Evolutionary conservation across 1,140 invertebrate genomes (phyloP).

Genomic region (Drosophila ficusphila): DNA sequence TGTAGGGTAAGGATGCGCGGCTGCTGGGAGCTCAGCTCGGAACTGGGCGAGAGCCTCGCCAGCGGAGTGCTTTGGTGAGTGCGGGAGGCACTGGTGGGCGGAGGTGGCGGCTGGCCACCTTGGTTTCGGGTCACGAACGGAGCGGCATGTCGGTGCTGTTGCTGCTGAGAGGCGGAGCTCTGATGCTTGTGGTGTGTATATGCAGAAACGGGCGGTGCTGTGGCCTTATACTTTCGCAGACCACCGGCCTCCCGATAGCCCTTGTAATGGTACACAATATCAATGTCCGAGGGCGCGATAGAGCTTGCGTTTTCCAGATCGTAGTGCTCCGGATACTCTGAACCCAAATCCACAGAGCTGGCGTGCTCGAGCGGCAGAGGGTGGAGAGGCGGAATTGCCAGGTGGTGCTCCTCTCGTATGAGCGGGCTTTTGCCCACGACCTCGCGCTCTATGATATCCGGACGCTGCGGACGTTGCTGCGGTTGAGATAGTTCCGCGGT

Average conservation of each 20-base stretch:
- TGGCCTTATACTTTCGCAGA: constrained; percentile 93
- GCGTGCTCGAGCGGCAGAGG: constrained; percentile 88
- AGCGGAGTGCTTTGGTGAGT: constrained; percentile 94
- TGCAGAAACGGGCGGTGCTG: constrained; percentile 88
- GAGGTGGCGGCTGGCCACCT: constrained; percentile 86
- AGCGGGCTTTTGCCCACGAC: constrained; percentile 91
- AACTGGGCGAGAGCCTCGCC: constrained; percentile 94
- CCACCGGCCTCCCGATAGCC: constrained; percentile 92
- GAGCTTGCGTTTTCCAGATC: constrained; percentile 98
- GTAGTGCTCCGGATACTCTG: constrained; percentile 97
- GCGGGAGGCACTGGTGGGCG: constrained; percentile 87
- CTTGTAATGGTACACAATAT: constrained; percentile 98
- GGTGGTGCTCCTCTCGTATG: constrained; percentile 90
- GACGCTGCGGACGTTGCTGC: constrained; percentile 89
- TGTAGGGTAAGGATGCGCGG: constrained; percentile 95
- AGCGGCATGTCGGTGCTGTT: constrained; percentile 89
- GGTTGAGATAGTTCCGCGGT: constrained; percentile 85
- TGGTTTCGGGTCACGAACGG: constrained; percentile 88
- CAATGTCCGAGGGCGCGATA: constrained; percentile 98
- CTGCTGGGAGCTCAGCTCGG: constrained; percentile 95
- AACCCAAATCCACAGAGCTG: constrained; percentile 88
- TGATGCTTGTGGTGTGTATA: constrained; percentile 92
- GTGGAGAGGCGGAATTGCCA: constrained; percentile 88
- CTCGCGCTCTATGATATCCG: constrained; percentile 96
- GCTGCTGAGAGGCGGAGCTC: constrained; percentile 85